phyloP scores from a whole-genome alignment of 2,113 vertebrate genomes.

The Diadophis punctatus region DNA sequence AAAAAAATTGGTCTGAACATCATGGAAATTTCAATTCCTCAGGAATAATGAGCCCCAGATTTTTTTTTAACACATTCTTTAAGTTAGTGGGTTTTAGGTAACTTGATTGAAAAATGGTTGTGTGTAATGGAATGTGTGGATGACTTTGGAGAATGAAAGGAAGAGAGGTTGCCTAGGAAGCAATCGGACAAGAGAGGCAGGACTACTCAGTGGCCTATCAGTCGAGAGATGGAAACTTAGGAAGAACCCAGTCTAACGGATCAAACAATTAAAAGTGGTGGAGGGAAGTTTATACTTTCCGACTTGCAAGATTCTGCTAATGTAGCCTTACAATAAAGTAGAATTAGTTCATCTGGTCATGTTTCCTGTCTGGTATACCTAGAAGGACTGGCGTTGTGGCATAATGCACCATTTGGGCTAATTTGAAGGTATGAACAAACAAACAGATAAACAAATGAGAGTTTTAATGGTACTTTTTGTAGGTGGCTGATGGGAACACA shows the following conservation, averaged over 20 bases:
- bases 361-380: neutral
- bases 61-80: neutral
- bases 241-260: neutral
- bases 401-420: neutral
- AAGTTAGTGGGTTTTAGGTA: neutral
- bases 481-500: conserved; percentile 23
- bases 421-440: neutral
- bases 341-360: neutral
- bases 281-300: neutral
- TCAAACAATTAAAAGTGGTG: neutral
- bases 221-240: neutral
- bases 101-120: neutral
- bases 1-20: neutral
- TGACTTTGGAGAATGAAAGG: neutral
- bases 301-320: neutral
- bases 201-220: neutral
- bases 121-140: neutral
- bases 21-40: neutral
- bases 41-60: neutral
- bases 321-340: neutral
- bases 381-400: neutral
- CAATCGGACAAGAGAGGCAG: neutral
- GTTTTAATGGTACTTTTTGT: neutral
- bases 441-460: neutral
- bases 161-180: neutral